Base-by-base conservation (phyloP, 1,140 invertebrate genomes). In the Pogonognathellus flavescens region DNA sequence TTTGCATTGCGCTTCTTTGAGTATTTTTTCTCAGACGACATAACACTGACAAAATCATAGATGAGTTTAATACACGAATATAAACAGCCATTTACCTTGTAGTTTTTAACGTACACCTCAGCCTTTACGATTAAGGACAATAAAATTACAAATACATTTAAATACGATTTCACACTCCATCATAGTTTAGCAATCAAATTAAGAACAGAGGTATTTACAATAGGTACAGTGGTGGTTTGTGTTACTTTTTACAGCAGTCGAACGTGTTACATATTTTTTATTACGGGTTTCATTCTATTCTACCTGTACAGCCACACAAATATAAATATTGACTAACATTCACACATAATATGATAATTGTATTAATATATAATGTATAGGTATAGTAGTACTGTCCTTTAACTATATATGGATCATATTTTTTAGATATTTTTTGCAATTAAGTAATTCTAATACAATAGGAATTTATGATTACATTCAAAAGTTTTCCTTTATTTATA, bases 21-120 rank as follows among this genome's bases (percentile, higher is more conserved):
- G 70, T 76, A 76, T 76, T 76, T 25, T 31, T 76, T 76, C 18
- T 41, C 70, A 41, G 70, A 76, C 70, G 70, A 76, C 31, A 72
- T 72, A 50, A 31, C 25, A 76, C 70, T 50, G 70, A 49, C n/a
- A 41, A 49, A 76, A 25, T n/a, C 18, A 49, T 49, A 57, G 11
- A 57, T 13, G 11, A 57, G 11, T n/a, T 72, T n/a, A 41, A 76
- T 31, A 76, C 70, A 76, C 13, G 31, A 76, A 49, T 76, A 70
- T 70, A 25, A 70, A 70, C 59, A 13, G 62, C 25, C 22, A 25
- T 25, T 66, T 66, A 76, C 62, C 14, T 50, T 50, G 14, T 76
- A 76, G 2, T 3, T 49, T 76, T 49, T 25, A 41, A 76, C 41
- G 70, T 31, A 76, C 31, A 76, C 41, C 14, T 66, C 62, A 66